These are phyloP conservation scores for Columba guinea DNA, from an alignment of 2,797 vertebrate species.

Conservation along the genomic window DNA sequence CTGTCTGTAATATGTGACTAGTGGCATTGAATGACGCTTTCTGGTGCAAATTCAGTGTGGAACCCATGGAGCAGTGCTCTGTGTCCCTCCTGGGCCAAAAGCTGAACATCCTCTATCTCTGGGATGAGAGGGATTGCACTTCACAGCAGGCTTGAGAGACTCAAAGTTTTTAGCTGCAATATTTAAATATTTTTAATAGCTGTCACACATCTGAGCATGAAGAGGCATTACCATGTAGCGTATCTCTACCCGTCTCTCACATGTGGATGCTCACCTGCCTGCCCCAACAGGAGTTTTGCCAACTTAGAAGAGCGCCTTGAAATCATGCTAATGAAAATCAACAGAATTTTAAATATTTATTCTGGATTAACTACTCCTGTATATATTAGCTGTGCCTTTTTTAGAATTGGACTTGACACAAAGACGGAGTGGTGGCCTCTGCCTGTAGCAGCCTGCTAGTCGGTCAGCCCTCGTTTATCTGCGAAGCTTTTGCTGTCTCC, in stretches of 20 bases:
- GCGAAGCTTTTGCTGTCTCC: background rate
- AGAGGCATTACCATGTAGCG: fast-evolving
- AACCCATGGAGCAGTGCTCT: fast-evolving
- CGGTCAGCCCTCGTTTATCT: background rate
- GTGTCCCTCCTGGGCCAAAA: background rate
- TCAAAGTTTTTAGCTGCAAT: background rate
- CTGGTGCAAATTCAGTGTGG: background rate
- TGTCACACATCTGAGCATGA: fast-evolving
- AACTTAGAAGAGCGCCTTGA: background rate
- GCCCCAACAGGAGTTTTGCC: background rate
- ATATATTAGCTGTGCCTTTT: background rate
- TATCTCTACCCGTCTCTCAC: too few species aligned
- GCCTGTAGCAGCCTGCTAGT: background rate
- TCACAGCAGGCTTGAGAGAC: background rate
- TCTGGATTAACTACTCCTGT: background rate
- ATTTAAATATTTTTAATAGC: background rate
- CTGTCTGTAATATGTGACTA: too few species aligned
- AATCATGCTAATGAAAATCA: background rate
- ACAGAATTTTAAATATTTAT: background rate
- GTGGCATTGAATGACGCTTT: background rate
- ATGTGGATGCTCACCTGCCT: background rate
- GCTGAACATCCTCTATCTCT: background rate
- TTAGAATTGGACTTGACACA: background rate
- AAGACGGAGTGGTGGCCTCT: background rate
- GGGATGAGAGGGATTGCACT: fast-evolving